These are phyloP conservation scores for Urocyon cinereoargenteus DNA, from an alignment of 2,797 vertebrate species.

Conservation along the genomic window DNA sequence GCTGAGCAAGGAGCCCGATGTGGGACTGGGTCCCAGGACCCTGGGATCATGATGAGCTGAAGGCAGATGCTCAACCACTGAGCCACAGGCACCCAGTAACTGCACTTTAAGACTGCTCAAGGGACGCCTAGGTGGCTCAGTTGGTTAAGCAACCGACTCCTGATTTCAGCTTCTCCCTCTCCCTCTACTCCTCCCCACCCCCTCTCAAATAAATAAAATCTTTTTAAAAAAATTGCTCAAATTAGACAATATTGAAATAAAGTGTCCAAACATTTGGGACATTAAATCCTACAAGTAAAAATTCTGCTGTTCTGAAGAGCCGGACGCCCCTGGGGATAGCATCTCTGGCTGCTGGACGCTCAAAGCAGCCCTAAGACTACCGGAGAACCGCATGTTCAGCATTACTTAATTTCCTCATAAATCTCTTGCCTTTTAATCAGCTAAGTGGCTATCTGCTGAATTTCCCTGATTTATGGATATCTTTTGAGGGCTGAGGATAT, in stretches of 20 bases:
- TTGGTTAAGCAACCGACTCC: neutral
- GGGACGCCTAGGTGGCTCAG: neutral
- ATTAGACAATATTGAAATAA: neutral
- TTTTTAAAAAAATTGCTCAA: neutral
- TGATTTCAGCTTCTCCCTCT: neutral
- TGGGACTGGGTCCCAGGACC: too few relatives aligned
- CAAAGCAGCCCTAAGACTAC: neutral
- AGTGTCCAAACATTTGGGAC: neutral
- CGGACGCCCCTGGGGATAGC: neutral
- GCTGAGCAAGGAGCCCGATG: too few relatives aligned
- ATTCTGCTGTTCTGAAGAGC: neutral
- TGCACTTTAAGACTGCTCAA: neutral
- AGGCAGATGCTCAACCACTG: too few relatives aligned
- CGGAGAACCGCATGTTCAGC: conserved; percentile 69
- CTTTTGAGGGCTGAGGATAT: conserved; percentile 55
- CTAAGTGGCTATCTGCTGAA: conserved; percentile 78
- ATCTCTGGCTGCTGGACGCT: neutral
- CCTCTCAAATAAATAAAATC: neutral
- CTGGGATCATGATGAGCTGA: too few relatives aligned
- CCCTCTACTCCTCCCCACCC: neutral
- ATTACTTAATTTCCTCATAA: conserved; percentile 79
- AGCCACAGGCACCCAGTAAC: too few relatives aligned
- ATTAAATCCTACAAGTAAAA: neutral
- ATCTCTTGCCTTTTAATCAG: conserved; percentile 83
- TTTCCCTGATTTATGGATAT: conserved; percentile 77